These are phyloP conservation scores for Rhabdomys dilectus DNA, from an alignment of 2,113 vertebrate genomes.

Conservation along the genomic window DNA sequence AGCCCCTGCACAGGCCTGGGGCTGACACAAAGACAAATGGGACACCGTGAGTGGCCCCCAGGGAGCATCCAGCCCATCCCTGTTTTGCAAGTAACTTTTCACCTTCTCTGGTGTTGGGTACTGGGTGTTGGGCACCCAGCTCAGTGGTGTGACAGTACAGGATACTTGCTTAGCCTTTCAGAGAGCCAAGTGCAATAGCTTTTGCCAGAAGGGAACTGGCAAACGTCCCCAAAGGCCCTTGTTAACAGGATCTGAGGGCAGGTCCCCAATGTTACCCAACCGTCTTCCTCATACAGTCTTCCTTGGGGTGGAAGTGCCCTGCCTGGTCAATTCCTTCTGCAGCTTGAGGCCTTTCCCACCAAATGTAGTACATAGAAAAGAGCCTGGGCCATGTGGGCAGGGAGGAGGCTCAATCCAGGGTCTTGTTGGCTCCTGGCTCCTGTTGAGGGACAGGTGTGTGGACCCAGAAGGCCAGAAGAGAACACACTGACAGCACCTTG, in stretches of 20 bases:
- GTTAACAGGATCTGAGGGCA: neutral
- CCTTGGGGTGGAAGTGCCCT: neutral
- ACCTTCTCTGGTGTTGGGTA: neutral
- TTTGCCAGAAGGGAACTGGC: neutral
- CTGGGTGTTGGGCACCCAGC: neutral
- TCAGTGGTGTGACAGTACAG: too few species aligned
- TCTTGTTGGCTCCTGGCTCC: neutral
- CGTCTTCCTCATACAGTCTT: neutral
- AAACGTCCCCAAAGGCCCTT: neutral
- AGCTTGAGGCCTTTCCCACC: neutral
- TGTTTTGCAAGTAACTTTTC: neutral
- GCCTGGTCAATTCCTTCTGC: neutral
- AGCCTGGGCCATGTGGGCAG: fast-evolving
- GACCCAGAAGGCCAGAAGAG: neutral
- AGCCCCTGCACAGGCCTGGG: neutral
- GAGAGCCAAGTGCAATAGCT: neutral
- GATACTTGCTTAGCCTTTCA: neutral
- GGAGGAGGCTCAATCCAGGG: neutral
- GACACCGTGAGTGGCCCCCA: fast-evolving
- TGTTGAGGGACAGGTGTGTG: neutral
- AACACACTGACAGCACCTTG: neutral
- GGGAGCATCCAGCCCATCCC: neutral
- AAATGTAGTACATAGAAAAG: neutral
- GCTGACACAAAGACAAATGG: neutral
- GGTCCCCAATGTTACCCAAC: neutral